Evolutionary conservation across 1,140 invertebrate species (phyloP).

Genomic region (Drosophila rufa): DNA sequence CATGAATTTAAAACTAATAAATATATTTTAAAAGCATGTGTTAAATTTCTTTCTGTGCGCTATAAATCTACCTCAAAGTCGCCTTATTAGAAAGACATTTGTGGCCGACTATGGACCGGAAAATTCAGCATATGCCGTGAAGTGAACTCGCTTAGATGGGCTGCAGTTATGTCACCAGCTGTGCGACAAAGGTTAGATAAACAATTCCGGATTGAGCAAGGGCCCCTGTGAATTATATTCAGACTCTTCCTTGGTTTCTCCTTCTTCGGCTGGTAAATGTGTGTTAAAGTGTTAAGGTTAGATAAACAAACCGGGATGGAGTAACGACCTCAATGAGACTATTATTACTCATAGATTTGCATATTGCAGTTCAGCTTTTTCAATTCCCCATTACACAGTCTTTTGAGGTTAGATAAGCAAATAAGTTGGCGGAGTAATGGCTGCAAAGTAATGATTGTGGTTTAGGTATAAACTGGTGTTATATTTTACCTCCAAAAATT

Average conservation of each 20-base stretch:
- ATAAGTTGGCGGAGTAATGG: not conserved
- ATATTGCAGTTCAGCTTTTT: not conserved
- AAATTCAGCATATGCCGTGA: conserved; percentile 47
- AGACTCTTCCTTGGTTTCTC: conserved; percentile 17
- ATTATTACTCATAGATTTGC: not conserved
- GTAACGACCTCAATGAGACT: conserved; percentile 10
- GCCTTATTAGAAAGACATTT: conserved; percentile 57
- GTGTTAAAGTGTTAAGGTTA: conserved; percentile 41
- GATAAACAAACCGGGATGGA: conserved; percentile 25
- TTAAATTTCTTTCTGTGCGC: conserved; percentile 24
- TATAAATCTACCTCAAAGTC: not conserved
- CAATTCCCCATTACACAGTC: not conserved
- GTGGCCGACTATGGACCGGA: conserved; percentile 14
- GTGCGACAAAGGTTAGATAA: conserved; percentile 65
- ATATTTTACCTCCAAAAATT: no score
- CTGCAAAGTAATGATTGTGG: not conserved
- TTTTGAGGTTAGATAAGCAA: conserved; percentile 7
- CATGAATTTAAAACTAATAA: no score
- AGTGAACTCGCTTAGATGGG: conserved; percentile 26
- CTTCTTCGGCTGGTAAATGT: not conserved
- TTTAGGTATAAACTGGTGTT: not conserved
- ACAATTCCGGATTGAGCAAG: conserved; percentile 53
- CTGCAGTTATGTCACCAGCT: conserved; percentile 61
- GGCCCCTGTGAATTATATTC: conserved; percentile 1
- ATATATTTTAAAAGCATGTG: no score